Conservation (phyloP, 1,140 invertebrate species). For the Pseudoatta argentina region DNA sequence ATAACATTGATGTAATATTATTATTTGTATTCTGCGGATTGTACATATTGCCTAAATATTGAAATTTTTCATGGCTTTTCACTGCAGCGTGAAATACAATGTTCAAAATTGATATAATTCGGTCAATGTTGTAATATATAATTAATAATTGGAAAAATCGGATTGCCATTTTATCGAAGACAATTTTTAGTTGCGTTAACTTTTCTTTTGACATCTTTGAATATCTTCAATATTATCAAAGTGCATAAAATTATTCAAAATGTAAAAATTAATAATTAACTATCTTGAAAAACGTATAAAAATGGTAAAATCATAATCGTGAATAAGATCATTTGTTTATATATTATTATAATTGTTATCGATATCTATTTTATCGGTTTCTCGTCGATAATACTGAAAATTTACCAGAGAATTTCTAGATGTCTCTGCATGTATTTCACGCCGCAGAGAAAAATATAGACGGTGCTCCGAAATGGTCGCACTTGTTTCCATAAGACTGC, state of each 20-base stretch:
- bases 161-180: neutral
- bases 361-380: conserved; percentile 36
- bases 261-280: neutral
- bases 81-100: conserved; percentile 23
- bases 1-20: too few relatives aligned
- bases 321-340: conserved; percentile 6
- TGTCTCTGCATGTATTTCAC: conserved; percentile 40
- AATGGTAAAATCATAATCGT: neutral
- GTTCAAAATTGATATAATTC: neutral
- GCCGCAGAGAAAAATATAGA: conserved; percentile 28
- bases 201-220: neutral
- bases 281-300: neutral
- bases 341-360: neutral
- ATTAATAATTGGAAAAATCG: neutral
- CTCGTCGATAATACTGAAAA: neutral
- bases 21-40: too few relatives aligned
- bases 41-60: neutral
- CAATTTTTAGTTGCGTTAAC: neutral
- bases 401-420: conserved; percentile 18
- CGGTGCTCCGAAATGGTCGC: neutral
- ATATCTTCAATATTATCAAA: neutral
- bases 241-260: neutral
- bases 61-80: neutral
- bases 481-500: conserved; percentile 12
- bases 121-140: neutral